These are phyloP conservation scores for Sebastes variabilis DNA, from an alignment of 2,797 vertebrate genomes.

Conservation along the genomic window DNA sequence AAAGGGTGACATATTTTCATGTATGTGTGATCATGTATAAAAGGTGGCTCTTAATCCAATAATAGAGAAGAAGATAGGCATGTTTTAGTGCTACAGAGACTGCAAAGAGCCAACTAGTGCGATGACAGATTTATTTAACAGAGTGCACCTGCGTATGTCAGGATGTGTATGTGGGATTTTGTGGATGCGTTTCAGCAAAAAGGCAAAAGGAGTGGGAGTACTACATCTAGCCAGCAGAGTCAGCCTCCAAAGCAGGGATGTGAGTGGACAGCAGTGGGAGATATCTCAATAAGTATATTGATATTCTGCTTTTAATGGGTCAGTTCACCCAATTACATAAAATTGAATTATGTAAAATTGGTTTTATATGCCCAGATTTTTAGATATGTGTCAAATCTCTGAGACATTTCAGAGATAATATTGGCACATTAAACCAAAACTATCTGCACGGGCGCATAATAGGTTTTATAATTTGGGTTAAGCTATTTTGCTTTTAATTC, in stretches of 20 bases:
- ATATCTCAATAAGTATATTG: not conserved
- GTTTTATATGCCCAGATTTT: conserved; percentile 4
- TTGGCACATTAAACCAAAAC: conserved; percentile 11
- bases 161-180: conserved; percentile 22
- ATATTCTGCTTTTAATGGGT: conserved; percentile 10
- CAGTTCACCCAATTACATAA: conserved; percentile 23
- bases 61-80: conserved; percentile 5
- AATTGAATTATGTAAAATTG: not conserved
- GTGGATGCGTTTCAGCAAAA: conserved; percentile 32
- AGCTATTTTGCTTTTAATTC: conserved; percentile 11
- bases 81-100: conserved; percentile 51
- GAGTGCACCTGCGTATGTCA: conserved; percentile 26
- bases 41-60: not conserved
- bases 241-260: conserved; percentile 48
- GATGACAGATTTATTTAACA: conserved; percentile 15
- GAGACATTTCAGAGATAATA: not conserved
- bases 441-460: not conserved
- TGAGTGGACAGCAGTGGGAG: conserved; percentile 21
- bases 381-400: not conserved
- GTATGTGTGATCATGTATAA: conserved; percentile 5
- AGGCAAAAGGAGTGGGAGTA: conserved; percentile 49
- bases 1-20: not conserved
- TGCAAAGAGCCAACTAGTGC: conserved; percentile 48
- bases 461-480: not conserved
- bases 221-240: conserved; percentile 74